Conservation (phyloP, 2,113 vertebrate species). For the Melanocharis versteri region DNA sequence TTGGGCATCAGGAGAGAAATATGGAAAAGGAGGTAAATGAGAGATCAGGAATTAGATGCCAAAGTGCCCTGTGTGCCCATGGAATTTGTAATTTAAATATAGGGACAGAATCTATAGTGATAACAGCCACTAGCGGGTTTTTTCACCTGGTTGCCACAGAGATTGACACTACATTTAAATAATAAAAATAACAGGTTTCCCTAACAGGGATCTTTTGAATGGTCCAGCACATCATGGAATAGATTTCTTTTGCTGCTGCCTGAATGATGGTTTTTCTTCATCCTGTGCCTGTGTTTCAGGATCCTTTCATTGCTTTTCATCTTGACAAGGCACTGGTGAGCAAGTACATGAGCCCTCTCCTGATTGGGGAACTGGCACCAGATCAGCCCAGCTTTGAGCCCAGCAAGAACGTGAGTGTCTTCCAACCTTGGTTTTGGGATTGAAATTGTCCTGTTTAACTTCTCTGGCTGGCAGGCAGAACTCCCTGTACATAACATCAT, state of each 20-base stretch:
- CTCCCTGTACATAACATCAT: not conserved
- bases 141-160: not conserved
- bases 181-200: not conserved
- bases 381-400: constrained; percentile 80
- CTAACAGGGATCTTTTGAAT: not conserved
- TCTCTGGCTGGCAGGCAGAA: not conserved
- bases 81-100: not conserved
- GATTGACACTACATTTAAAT: not conserved
- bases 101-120: not conserved
- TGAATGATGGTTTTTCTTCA: not conserved
- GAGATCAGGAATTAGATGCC: not conserved
- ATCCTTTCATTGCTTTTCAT: constrained; percentile 81
- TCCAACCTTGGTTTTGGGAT: not conserved
- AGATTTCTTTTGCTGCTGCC: not conserved
- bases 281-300: constrained; percentile 48
- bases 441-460: not conserved
- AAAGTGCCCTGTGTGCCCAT: not conserved
- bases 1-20: not conserved
- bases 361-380: constrained; percentile 80
- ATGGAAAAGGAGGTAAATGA: not conserved
- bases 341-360: constrained; percentile 75
- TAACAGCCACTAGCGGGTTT: not conserved
- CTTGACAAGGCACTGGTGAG: constrained; percentile 75
- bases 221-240: not conserved
- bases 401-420: constrained; percentile 77